Conservation (phyloP, 23 tunicate genomes). For the Ascidia mentula region DNA sequence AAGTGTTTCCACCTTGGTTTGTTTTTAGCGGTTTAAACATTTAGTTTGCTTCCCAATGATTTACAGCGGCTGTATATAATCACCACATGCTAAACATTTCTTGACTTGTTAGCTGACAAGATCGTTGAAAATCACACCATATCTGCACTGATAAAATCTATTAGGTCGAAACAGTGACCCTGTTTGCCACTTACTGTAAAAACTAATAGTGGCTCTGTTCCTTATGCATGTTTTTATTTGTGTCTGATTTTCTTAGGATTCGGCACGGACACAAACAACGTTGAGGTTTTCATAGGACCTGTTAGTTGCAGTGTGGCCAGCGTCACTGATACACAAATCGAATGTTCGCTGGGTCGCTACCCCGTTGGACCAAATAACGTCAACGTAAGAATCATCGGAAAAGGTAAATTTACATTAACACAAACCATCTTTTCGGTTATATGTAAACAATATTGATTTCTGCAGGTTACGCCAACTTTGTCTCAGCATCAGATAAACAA, state of each 20-base stretch:
- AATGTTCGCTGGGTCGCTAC: constrained; percentile 25
- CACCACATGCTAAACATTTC: too few relatives aligned
- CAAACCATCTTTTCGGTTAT: background rate
- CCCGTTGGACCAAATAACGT: constrained; percentile 38
- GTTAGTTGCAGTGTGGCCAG: constrained; percentile 22
- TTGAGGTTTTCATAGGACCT: constrained; percentile 30
- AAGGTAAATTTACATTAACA: constrained; percentile 41
- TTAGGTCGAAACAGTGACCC: too few relatives aligned
- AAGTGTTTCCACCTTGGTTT: too few relatives aligned
- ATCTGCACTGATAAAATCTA: too few relatives aligned
- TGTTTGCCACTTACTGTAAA: too few relatives aligned
- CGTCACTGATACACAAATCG: constrained; percentile 27
- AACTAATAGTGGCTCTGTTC: background rate
- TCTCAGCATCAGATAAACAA: background rate
- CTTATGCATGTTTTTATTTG: background rate
- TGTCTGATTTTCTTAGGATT: too few relatives aligned
- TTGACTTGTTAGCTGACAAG: too few relatives aligned
- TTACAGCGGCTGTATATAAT: too few relatives aligned
- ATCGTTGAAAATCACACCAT: too few relatives aligned
- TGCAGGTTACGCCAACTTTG: constrained; percentile 25
- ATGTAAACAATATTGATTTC: too few relatives aligned
- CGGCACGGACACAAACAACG: constrained; percentile 32
- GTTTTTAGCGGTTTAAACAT: too few relatives aligned
- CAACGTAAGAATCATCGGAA: constrained; percentile 27
- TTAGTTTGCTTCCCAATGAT: too few relatives aligned